These are phyloP conservation scores for Paramisgurnus dabryanus DNA, from an alignment of 2,113 vertebrate species.

Conservation along the genomic window DNA sequence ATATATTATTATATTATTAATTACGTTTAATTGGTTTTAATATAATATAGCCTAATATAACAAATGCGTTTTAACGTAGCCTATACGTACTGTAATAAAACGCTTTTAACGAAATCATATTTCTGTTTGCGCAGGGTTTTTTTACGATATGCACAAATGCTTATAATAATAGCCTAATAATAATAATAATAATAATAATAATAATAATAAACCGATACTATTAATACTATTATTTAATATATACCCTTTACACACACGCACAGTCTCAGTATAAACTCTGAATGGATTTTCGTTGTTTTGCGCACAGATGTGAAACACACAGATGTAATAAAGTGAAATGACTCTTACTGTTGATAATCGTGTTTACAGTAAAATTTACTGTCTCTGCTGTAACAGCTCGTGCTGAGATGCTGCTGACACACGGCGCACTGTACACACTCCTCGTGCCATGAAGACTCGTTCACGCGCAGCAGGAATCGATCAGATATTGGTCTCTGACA, in stretches of 20 bases:
- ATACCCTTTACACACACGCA: no score
- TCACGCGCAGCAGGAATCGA: slow-evolving; percentile 91
- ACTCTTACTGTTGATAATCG: slow-evolving; percentile 91
- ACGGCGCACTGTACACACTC: slow-evolving; percentile 88
- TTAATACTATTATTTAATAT: neutral
- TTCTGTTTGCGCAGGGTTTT: no score
- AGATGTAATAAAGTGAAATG: neutral
- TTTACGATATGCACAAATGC: neutral
- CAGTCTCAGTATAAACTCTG: no score
- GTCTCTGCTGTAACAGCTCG: slow-evolving; percentile 89
- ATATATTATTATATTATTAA: no score
- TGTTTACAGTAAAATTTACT: slow-evolving; percentile 89
- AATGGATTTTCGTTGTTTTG: no score
- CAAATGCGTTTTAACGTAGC: no score
- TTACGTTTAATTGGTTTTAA: no score
- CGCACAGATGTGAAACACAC: neutral
- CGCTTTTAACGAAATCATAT: no score
- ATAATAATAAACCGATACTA: neutral
- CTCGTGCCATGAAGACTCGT: slow-evolving; percentile 91
- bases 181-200: neutral
- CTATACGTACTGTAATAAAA: no score
- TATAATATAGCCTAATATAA: no score
- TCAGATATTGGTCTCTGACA: slow-evolving; percentile 88
- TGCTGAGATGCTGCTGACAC: slow-evolving; percentile 89
- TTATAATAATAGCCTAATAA: neutral